Percentiles rank a stretch among this genome's conserved stretches.
These are phyloP conservation scores for Ypsolopha scabrella DNA, from an alignment of 2,888 invertebrate species.

Conservation along the genomic window DNA sequence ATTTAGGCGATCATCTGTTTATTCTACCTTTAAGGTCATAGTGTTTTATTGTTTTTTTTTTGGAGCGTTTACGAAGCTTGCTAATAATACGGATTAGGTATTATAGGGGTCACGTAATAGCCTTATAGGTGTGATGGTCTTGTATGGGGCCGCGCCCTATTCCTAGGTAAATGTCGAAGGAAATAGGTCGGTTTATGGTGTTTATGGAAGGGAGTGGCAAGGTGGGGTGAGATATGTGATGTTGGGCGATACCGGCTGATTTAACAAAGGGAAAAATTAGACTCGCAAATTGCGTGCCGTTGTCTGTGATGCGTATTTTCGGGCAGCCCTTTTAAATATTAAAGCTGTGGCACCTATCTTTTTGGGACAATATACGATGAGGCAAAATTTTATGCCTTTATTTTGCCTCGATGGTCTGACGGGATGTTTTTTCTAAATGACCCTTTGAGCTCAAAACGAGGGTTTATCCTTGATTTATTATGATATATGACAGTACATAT, in stretches of 20 bases:
- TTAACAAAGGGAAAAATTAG: conserved; percentile 42
- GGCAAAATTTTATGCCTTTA: too few relatives aligned
- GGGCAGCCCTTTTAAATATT: conserved; percentile 15
- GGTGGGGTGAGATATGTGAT: conserved; percentile 28
- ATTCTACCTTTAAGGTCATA: conserved; percentile 56
- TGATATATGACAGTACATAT: too few relatives aligned
- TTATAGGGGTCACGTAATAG: conserved; percentile 33
- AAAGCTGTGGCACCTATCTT: conserved; percentile 4
- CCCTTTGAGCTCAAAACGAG: too few relatives aligned
- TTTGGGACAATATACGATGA: too few relatives aligned
- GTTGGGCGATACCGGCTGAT: conserved; percentile 27
- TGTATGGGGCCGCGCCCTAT: conserved; percentile 46
- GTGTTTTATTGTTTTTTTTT: conserved; percentile 38
- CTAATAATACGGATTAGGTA: conserved; percentile 35
- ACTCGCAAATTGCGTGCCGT: conserved; percentile 24
- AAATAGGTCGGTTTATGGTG: conserved; percentile 44
- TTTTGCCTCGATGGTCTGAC: too few relatives aligned
- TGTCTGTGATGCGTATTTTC: neutral
- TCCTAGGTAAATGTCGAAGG: conserved; percentile 45
- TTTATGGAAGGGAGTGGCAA: conserved; percentile 34
- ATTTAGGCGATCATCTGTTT: conserved; percentile 60
- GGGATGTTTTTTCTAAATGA: too few relatives aligned
- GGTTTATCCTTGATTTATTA: too few relatives aligned
- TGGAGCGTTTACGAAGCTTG: conserved; percentile 20
- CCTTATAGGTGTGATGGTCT: conserved; percentile 18